Percentiles rank a stretch among this genome's conserved stretches.
Conservation (phyloP, 2,888 invertebrate genomes). For the Leucoma salicis region DNA sequence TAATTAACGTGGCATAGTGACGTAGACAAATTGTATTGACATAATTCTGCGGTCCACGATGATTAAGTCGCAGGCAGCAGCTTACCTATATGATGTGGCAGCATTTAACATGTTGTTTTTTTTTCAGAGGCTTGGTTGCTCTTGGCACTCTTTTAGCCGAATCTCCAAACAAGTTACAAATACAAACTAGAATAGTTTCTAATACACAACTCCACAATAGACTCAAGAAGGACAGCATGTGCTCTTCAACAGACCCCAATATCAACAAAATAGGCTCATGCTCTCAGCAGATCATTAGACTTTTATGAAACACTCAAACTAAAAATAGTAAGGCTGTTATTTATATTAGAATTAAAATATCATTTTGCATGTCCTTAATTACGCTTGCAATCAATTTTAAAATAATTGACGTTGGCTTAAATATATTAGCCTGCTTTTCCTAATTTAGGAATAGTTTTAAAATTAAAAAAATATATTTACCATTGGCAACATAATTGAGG, state of each 20-base stretch:
- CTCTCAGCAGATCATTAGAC: conserved; percentile 67
- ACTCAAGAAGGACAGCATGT: conserved; percentile 60
- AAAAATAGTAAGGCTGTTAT: conserved; percentile 36
- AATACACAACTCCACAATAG: conserved; percentile 56
- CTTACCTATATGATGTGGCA: too few species aligned
- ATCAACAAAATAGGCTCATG: conserved; percentile 61
- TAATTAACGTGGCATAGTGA: too few species aligned
- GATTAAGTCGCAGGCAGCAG: too few species aligned
- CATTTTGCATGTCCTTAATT: conserved; percentile 25
- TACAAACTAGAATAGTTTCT: conserved; percentile 66
- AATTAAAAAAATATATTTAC: not conserved
- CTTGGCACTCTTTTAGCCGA: conserved; percentile 86
- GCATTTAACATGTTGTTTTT: not conserved
- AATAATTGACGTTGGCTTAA: conserved; percentile 16
- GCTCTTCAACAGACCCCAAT: conserved; percentile 48
- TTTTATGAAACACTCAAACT: conserved; percentile 53
- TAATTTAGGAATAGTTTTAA: not conserved
- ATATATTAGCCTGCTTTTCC: conserved; percentile 10
- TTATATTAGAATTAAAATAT: conserved; percentile 34
- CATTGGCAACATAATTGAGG: too few species aligned
- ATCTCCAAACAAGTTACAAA: conserved; percentile 62
- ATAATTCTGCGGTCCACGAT: too few species aligned
- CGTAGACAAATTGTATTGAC: too few species aligned
- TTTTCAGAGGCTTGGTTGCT: conserved; percentile 86
- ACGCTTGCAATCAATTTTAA: conserved; percentile 11